These are phyloP conservation scores for Hippolais icterina DNA, from an alignment of 2,113 vertebrate species.

Conservation along the genomic window DNA sequence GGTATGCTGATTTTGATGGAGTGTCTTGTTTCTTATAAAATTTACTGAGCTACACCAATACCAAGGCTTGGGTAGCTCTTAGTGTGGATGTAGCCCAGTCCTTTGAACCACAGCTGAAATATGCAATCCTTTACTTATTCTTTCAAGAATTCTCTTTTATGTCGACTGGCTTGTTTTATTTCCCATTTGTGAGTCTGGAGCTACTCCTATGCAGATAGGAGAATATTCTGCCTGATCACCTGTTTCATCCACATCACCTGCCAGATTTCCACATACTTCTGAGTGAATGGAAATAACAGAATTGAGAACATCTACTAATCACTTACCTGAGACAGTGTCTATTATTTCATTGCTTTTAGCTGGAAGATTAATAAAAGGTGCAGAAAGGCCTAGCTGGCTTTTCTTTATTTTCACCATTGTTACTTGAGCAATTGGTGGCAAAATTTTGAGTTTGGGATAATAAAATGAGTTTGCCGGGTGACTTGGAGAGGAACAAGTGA, in stretches of 20 bases:
- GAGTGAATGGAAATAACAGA: not conserved
- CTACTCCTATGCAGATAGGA: not conserved
- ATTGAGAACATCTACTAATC: not conserved
- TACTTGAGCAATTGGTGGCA: conserved; percentile 91
- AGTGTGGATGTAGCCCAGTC: not conserved
- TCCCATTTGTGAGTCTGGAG: not conserved
- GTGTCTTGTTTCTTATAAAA: not conserved
- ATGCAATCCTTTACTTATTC: not conserved
- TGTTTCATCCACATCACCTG: not conserved
- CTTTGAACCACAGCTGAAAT: not conserved
- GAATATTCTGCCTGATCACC: not conserved
- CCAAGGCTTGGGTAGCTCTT: not conserved
- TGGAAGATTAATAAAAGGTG: conserved; percentile 77
- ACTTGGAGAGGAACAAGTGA: conserved; percentile 90
- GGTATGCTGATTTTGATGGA: not conserved
- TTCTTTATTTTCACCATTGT: conserved; percentile 85
- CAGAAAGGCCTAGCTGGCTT: conserved; percentile 77
- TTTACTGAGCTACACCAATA: not conserved
- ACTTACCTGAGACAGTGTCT: conserved; percentile 84
- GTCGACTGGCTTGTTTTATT: not conserved
- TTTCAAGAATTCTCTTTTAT: not conserved
- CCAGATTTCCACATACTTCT: not conserved
- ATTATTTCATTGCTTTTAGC: conserved; percentile 85
- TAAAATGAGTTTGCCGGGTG: conserved; percentile 97
- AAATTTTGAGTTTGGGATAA: conserved; percentile 90